These are phyloP conservation scores for Leptodactylus fuscus DNA, from an alignment of 2,113 vertebrate genomes.

Conservation along the genomic window DNA sequence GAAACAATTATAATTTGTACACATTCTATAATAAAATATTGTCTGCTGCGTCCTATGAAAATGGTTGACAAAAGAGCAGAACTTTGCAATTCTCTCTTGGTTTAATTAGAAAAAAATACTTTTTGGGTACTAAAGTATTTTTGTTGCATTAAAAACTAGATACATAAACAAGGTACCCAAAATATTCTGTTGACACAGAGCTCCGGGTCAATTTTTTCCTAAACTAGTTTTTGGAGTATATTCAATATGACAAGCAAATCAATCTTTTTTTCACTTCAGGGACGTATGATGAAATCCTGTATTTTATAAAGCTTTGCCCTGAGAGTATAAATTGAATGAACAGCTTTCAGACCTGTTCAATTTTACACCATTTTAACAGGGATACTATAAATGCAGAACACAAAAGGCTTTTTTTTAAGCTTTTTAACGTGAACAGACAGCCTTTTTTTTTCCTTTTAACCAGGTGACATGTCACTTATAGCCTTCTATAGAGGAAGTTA, in stretches of 20 bases:
- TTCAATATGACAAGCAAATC: constrained; percentile 82
- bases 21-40: neutral
- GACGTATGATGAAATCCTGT: constrained; percentile 76
- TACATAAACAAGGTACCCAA: constrained; percentile 67
- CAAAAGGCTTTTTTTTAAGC: constrained; percentile 59
- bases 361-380: constrained; percentile 65
- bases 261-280: constrained; percentile 74
- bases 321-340: constrained; percentile 73
- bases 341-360: constrained; percentile 69
- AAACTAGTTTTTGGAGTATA: constrained; percentile 77
- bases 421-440: constrained; percentile 62
- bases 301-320: constrained; percentile 72
- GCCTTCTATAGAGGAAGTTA: constrained; percentile 7
- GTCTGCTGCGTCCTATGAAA: neutral
- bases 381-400: constrained; percentile 64
- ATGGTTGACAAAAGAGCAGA: neutral
- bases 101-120: constrained; percentile 14
- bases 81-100: constrained; percentile 41
- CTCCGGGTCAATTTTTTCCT: constrained; percentile 75
- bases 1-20: too few species aligned
- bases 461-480: constrained; percentile 58
- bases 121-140: constrained; percentile 53
- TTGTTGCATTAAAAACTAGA: constrained; percentile 67
- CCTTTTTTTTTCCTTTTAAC: constrained; percentile 42
- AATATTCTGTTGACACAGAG: constrained; percentile 66